These are phyloP conservation scores for Notodonta ziczac DNA, from an alignment of 2,888 invertebrate species.

Conservation along the genomic window DNA sequence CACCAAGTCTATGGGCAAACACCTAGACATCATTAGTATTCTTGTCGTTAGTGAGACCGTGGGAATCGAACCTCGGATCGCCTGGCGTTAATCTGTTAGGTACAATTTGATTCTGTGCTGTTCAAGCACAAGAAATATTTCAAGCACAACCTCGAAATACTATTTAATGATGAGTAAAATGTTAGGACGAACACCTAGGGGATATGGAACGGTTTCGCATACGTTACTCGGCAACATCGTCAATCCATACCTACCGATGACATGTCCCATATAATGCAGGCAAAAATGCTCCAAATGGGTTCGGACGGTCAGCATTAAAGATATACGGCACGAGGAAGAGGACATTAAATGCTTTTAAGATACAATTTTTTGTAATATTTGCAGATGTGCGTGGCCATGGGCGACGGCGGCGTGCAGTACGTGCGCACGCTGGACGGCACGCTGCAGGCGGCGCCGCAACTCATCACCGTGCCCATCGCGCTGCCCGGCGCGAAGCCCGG, in stretches of 20 bases:
- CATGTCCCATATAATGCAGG: not conserved
- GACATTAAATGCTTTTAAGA: not conserved
- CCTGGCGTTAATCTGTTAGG: not conserved
- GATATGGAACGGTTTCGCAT: too few relatives aligned
- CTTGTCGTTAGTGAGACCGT: not conserved
- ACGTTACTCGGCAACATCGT: too few relatives aligned
- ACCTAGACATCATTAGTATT: not conserved
- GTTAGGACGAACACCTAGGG: too few relatives aligned
- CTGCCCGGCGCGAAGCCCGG: slow-evolving; percentile 90
- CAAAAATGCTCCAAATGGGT: not conserved
- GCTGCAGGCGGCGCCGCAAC: slow-evolving; percentile 83
- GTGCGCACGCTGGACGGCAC: slow-evolving; percentile 79
- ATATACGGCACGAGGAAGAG: not conserved
- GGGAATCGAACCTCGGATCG: not conserved
- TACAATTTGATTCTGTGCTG: too few relatives aligned
- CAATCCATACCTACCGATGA: too few relatives aligned
- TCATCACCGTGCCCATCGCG: slow-evolving; percentile 91
- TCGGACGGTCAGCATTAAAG: not conserved
- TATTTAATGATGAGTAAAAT: too few relatives aligned
- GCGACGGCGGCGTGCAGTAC: slow-evolving; percentile 89
- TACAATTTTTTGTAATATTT: slow-evolving; percentile 10
- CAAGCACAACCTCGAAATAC: too few relatives aligned
- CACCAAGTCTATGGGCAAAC: not conserved
- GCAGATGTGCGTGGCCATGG: slow-evolving; percentile 84
- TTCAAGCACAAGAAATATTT: too few relatives aligned